A percentile compares a stretch with the other conserved stretches of the same genome.
These are phyloP conservation scores for Acyrthosiphon pisum DNA, from an alignment of 1,140 invertebrate genomes.

Conservation along the genomic window DNA sequence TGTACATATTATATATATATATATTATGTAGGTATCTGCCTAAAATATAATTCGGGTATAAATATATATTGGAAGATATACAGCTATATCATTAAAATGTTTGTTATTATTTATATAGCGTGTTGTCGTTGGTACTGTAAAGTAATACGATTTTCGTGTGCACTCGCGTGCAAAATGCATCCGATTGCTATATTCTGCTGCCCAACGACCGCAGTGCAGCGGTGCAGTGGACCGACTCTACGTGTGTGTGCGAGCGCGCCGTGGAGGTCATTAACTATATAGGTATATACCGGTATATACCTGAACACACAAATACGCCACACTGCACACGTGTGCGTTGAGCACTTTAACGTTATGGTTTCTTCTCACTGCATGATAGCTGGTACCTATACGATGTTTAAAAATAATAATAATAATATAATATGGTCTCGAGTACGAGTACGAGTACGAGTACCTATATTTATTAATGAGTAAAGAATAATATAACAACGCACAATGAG, in stretches of 20 bases:
- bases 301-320: neutral
- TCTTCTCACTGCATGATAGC: neutral
- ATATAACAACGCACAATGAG: neutral
- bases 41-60: too few species aligned
- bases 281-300: neutral
- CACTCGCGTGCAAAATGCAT: slow-evolving; percentile 11
- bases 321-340: neutral
- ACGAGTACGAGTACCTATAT: too few species aligned
- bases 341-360: neutral
- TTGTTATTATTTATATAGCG: neutral
- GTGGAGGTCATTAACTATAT: neutral
- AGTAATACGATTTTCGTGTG: neutral
- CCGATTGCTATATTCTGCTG: neutral
- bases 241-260: too few species aligned
- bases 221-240: neutral
- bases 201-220: neutral
- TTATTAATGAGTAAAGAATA: neutral
- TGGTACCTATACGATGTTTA: neutral
- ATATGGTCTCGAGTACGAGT: too few species aligned
- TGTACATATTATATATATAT: neutral
- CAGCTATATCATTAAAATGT: neutral
- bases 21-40: too few species aligned
- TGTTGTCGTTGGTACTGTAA: neutral
- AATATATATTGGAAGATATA: too few species aligned
- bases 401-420: neutral